Conservation (phyloP, 37 sponge, comb jelly and placozoan species). For the Agelas oroides region DNA sequence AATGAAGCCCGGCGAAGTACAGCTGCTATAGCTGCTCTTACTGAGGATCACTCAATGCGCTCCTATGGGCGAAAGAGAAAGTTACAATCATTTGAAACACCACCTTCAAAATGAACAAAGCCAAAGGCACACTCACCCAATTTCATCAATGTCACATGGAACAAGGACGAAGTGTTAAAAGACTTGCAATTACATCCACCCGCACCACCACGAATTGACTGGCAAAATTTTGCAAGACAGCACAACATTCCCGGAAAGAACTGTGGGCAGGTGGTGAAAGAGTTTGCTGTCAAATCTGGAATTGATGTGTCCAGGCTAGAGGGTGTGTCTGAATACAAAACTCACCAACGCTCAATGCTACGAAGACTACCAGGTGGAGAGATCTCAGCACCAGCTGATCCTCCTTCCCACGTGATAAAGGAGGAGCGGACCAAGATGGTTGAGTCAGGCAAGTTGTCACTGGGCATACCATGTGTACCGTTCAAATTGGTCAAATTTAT, state of each 20-base stretch:
- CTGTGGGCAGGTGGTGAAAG: slow-evolving; percentile 13
- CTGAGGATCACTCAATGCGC: too few species aligned
- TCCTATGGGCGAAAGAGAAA: too few species aligned
- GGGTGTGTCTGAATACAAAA: not conserved
- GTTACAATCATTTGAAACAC: too few species aligned
- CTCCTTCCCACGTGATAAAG: too few species aligned
- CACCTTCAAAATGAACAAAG: slow-evolving; percentile 23
- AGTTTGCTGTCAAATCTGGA: slow-evolving; percentile 14
- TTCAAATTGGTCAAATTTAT: not conserved
- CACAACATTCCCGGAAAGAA: too few species aligned
- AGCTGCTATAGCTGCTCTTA: too few species aligned
- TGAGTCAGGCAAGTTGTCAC: too few species aligned
- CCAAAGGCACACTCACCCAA: slow-evolving; percentile 14
- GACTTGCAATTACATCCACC: slow-evolving; percentile 4
- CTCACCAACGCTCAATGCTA: not conserved
- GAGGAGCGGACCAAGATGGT: too few species aligned
- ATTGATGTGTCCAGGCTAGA: slow-evolving; percentile 16
- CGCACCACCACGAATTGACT: slow-evolving; percentile 16
- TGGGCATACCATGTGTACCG: too few species aligned
- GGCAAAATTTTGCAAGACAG: slow-evolving; percentile 19
- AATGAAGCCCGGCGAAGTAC: too few species aligned
- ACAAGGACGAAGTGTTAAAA: slow-evolving; percentile 26
- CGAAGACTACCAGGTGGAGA: not conserved
- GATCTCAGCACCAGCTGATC: too few species aligned
- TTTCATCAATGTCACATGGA: slow-evolving; percentile 20